Conservation (phyloP, 2,888 invertebrate genomes). For the Eupithecia subumbrata region DNA sequence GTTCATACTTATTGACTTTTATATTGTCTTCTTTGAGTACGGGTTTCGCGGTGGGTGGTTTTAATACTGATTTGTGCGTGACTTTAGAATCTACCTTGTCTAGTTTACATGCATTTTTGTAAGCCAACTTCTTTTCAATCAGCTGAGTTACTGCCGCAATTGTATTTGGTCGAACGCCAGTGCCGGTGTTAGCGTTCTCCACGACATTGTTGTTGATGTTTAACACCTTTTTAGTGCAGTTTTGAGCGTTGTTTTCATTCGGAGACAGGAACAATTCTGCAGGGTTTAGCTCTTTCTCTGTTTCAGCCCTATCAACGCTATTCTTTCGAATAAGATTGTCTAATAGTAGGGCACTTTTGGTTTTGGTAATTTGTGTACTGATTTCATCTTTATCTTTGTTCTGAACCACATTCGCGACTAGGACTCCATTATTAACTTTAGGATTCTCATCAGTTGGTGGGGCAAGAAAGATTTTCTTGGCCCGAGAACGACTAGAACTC, state of each 20-base stretch:
- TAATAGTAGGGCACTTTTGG: slow-evolving; percentile 79
- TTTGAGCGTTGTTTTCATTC: slow-evolving; percentile 67
- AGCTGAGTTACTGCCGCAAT: slow-evolving; percentile 74
- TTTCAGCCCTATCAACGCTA: slow-evolving; percentile 80
- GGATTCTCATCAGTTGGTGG: slow-evolving; percentile 63
- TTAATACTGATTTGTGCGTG: slow-evolving; percentile 76
- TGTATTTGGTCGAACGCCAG: slow-evolving; percentile 68
- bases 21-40: slow-evolving; percentile 59
- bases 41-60: slow-evolving; percentile 64
- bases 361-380: slow-evolving; percentile 67
- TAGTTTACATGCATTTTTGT: slow-evolving; percentile 71
- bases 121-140: slow-evolving; percentile 70
- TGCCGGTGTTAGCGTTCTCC: slow-evolving; percentile 63
- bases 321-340: slow-evolving; percentile 84
- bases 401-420: slow-evolving; percentile 45
- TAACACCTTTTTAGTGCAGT: slow-evolving; percentile 72
- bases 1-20: slow-evolving; percentile 48
- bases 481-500: slow-evolving; percentile 53
- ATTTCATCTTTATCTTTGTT: slow-evolving; percentile 57
- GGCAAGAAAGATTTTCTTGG: slow-evolving; percentile 67
- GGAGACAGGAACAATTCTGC: slow-evolving; percentile 77
- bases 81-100: slow-evolving; percentile 75
- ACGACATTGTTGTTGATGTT: slow-evolving; percentile 81
- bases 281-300: slow-evolving; percentile 73
- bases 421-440: slow-evolving; percentile 36